Evolutionary conservation across 2,888 invertebrate species (phyloP), one percentile per base, ranked within the genome.

Genomic region (Sarcophaga caerulescens): DNA sequence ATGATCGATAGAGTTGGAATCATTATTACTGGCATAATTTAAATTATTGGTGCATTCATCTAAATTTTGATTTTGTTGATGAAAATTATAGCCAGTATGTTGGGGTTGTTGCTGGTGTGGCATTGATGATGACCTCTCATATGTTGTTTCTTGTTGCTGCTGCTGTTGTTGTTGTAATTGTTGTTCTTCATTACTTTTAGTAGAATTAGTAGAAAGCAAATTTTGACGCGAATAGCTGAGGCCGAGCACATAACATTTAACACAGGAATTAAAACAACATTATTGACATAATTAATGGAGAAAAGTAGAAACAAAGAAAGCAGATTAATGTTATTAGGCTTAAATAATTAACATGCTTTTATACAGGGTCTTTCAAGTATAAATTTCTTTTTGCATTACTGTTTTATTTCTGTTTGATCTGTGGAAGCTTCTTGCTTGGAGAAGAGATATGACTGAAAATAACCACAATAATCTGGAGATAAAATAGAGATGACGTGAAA

Each of bases 171-270:
- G 88, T 45, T 84, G 85, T 19, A 87, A 85, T 74, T 95, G 88
- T 52, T 95, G 93, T 90, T 95, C 95, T 89, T 96, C 96, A 90
- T 96, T 96, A 90, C 96, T 96, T 93, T 97, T 97, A 88, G 91
- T 91, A 1, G 91, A 91, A 91, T 95, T 95, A 78, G 95, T 95
- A 62, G 97, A 97, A 68, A 98, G 94, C 83, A 97, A 95, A 93
- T 98, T 98, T 94, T 98, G 98, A 76, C 97, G 95, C 59, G 98
- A 97, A 93, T 98, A 97, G 92, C 97, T 97, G 75, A 69, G 63
- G 52, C 17, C 17, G 4, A 52, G 17, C 17, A 52, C 10, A 14
- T 47, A 68, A 57, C 60, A 78, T 21, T 62, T 60, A 84, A 5
- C 45, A 68, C 69, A 81, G 44, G 35, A 68, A 85, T 69, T 73